Percentiles rank a stretch among this genome's conserved stretches.
Evolutionary conservation across 2,113 vertebrate species (phyloP).

Genomic region (Corydoras sp.): DNA sequence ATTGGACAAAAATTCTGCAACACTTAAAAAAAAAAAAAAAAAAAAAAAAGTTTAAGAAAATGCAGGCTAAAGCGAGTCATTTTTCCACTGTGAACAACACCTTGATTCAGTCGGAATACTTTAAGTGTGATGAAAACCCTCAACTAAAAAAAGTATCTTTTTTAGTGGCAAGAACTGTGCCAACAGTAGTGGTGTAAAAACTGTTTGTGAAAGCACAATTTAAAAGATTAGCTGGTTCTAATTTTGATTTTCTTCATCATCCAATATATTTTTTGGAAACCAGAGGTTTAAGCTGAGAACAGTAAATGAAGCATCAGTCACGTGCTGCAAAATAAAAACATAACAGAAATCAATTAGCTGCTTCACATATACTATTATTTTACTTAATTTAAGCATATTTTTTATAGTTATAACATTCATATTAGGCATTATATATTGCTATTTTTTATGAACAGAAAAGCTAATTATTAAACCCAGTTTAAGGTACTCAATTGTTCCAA

Average conservation of each 20-base stretch:
- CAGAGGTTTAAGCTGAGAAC: not conserved
- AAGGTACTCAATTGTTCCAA: too few species aligned
- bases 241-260: not conserved
- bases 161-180: conserved; percentile 12
- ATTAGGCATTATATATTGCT: too few species aligned
- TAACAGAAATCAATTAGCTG: not conserved
- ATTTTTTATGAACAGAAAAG: too few species aligned
- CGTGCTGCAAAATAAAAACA: not conserved
- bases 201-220: conserved; percentile 10
- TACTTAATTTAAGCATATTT: too few species aligned
- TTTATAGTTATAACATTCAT: too few species aligned
- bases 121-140: conserved; percentile 12
- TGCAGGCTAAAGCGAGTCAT: conserved; percentile 2
- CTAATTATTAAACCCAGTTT: too few species aligned
- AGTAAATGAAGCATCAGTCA: not conserved
- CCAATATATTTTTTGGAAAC: too few species aligned
- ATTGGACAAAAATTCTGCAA: too few species aligned
- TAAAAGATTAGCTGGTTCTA: not conserved
- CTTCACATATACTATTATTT: not conserved
- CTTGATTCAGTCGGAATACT: conserved; percentile 22
- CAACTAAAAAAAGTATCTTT: conserved; percentile 3
- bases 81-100: conserved; percentile 23
- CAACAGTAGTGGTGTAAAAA: conserved; percentile 1
- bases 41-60: conserved; percentile 18
- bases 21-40: conserved; percentile 1